Evolutionary conservation across 2,113 vertebrate species (phyloP).

Genomic region (Globicephala melas): DNA sequence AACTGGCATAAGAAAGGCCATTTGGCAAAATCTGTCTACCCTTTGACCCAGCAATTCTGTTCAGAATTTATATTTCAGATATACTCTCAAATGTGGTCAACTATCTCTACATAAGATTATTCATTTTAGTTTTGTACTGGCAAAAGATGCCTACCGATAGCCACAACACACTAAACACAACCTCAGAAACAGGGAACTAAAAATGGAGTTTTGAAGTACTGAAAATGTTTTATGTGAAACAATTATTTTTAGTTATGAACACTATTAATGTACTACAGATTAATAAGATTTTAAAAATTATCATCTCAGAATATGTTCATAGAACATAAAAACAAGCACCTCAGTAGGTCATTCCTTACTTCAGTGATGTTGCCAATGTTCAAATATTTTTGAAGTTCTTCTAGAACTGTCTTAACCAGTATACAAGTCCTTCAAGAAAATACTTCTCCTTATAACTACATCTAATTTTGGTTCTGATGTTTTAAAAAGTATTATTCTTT

Average conservation of each 20-base stretch:
- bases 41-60: background rate
- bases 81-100: background rate
- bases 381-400: slow-evolving; percentile 28
- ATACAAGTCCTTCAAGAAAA: background rate
- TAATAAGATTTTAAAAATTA: slow-evolving; percentile 8
- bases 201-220: slow-evolving; percentile 10
- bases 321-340: background rate
- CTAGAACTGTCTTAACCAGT: background rate
- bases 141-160: background rate
- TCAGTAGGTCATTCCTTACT: background rate
- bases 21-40: background rate
- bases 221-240: slow-evolving; percentile 12
- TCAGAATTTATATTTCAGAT: slow-evolving; percentile 32
- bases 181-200: background rate
- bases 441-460: background rate
- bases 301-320: background rate
- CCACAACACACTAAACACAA: background rate
- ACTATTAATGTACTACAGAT: background rate
- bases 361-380: background rate
- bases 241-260: background rate
- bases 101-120: background rate
- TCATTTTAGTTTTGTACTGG: background rate
- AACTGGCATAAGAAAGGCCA: background rate
- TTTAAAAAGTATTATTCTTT: slow-evolving; percentile 21
- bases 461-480: slow-evolving; percentile 6